A percentile compares a stretch with the other conserved stretches of the same genome.
Evolutionary conservation across 2,113 vertebrate species (phyloP).

Genomic region (Platichthys flesus): DNA sequence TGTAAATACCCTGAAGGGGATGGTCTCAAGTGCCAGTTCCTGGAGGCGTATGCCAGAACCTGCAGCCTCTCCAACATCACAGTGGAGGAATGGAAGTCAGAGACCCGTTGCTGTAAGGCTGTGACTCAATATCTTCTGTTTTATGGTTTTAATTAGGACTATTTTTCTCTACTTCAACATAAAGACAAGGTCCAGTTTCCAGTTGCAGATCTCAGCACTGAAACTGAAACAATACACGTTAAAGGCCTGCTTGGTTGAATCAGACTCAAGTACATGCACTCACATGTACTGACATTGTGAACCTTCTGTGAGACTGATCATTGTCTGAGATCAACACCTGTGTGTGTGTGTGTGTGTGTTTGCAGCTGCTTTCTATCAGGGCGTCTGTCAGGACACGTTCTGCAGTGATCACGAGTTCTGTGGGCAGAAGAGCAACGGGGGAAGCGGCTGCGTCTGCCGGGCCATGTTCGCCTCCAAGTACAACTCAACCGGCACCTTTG

Average conservation of each 20-base stretch:
- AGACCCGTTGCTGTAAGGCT: conserved; percentile 23
- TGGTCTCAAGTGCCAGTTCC: conserved; percentile 17
- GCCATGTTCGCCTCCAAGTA: conserved; percentile 31
- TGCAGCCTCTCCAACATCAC: conserved; percentile 24
- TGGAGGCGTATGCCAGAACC: conserved; percentile 28
- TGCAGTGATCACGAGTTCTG: conserved; percentile 56
- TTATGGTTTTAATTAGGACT: neutral
- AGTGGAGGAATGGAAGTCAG: neutral
- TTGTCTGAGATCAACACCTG: neutral
- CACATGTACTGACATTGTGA: neutral
- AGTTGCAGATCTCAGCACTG: neutral
- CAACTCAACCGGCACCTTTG: neutral
- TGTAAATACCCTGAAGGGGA: conserved; percentile 47
- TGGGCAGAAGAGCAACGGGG: neutral
- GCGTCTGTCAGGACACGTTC: conserved; percentile 33
- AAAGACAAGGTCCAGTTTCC: neutral
- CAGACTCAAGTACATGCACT: neutral
- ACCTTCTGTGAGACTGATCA: no score
- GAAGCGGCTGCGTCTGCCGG: conserved; percentile 40
- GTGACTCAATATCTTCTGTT: neutral
- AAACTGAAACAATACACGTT: no score
- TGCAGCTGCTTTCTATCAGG: conserved; percentile 4
- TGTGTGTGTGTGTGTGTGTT: neutral
- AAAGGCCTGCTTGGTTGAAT: no score
- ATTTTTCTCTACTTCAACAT: no score